Conservation (phyloP, 2,113 vertebrate genomes). For the Entelurus aequoreus region DNA sequence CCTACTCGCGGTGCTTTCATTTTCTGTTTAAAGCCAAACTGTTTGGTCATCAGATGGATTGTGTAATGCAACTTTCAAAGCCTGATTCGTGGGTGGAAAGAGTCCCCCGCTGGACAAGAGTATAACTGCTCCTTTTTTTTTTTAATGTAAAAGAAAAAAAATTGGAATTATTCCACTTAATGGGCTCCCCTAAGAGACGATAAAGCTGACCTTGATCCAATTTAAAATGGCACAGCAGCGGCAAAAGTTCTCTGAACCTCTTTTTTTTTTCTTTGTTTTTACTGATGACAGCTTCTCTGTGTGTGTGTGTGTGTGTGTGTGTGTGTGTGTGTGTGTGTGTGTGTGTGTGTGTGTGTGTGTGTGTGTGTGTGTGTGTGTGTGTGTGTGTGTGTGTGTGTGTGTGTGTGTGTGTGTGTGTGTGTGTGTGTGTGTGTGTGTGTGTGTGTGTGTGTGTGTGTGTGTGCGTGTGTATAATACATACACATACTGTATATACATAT, state of each 20-base stretch:
- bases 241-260: slow-evolving; percentile 38
- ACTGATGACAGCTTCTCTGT: slow-evolving; percentile 28
- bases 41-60: slow-evolving; percentile 12
- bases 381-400: no score
- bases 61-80: not conserved
- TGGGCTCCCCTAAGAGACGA: slow-evolving; percentile 32
- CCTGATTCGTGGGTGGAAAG: slow-evolving; percentile 61
- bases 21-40: slow-evolving; percentile 18
- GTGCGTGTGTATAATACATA: no score
- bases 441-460: no score
- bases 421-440: no score
- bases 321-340: no score
- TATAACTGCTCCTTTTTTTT: slow-evolving; percentile 24
- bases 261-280: not conserved
- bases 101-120: slow-evolving; percentile 61
- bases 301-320: not conserved
- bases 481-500: no score
- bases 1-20: slow-evolving; percentile 21
- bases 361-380: no score
- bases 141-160: slow-evolving; percentile 14
- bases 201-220: slow-evolving; percentile 41
- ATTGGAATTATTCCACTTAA: slow-evolving; percentile 37
- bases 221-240: slow-evolving; percentile 36
- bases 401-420: no score
- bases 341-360: no score